Evolutionary conservation across 1,140 invertebrate genomes (phyloP), one percentile per base, ranked within the genome.

Genomic region (Heliothis virescens): DNA sequence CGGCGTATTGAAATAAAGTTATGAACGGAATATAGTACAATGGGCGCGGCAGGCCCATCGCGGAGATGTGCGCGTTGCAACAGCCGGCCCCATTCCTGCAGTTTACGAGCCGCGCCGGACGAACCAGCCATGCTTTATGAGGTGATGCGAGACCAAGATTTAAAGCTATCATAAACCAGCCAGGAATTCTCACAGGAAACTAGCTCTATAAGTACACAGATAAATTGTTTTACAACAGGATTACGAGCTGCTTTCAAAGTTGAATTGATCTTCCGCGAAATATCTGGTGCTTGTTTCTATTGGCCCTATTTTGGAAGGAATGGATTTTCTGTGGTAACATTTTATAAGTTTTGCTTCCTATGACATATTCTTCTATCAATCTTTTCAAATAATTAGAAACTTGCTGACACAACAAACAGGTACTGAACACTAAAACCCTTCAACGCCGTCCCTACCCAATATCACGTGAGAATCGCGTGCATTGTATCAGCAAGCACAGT

Each of bases 101-200:
- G 63, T 67, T 67, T 67, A 67, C 63, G 63, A 67, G 16, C 41
- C 63, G 63, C n/a, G 11, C 63, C 18, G 16, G 34, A 41, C 53
- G 29, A 10, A 29, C 26, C 63, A 67, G 63, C 63, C 41, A 21
- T 13, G 63, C 41, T 67, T 67, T 67, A 67, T 21, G 63, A 48
- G 9, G 63, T 67, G 63, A 67, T 48, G 63, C 63, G 16, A 67
- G 63, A 65, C 62, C n/a, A 48, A 67, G n/a, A 41, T 48, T 67
- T 67, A 67, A 48, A 67, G n/a, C 41, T 67, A 67, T 48, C n/a
- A 67, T 65, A 65, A 65, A 65, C 62, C 47, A 65, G 16, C n/a
- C n/a, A 48, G n/a, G n/a, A 65, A 65, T 65, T 65, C 0, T 18
- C 47, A 16, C 10, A 48, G 63, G 29, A 16, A 63, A 63, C 15